Conservation (phyloP, 2,113 vertebrate genomes). For the Poecilia latipinna region DNA sequence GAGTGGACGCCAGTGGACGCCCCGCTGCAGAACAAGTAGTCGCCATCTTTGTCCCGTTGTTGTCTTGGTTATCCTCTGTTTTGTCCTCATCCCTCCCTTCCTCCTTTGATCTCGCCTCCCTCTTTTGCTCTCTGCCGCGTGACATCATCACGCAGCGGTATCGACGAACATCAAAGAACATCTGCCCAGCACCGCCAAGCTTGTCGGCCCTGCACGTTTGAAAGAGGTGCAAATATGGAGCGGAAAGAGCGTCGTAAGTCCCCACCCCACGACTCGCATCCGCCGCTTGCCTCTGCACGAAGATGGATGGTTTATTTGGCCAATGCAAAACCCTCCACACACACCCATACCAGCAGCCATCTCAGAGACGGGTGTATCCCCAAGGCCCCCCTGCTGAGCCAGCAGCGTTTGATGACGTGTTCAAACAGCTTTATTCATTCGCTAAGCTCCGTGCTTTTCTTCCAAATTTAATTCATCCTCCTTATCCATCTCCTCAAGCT, state of each 20-base stretch:
- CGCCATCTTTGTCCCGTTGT: slow-evolving; percentile 81
- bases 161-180: slow-evolving; percentile 77
- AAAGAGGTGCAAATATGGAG: slow-evolving; percentile 70
- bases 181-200: slow-evolving; percentile 59
- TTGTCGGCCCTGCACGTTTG: slow-evolving; percentile 64
- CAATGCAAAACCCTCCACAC: slow-evolving; percentile 64
- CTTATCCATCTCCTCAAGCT: slow-evolving; percentile 23
- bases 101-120: slow-evolving; percentile 76
- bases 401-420: slow-evolving; percentile 70
- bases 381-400: slow-evolving; percentile 75
- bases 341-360: slow-evolving; percentile 68
- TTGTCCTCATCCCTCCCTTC: slow-evolving; percentile 75
- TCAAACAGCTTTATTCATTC: slow-evolving; percentile 62
- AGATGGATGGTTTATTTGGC: slow-evolving; percentile 70
- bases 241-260: slow-evolving; percentile 48
- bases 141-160: slow-evolving; percentile 80
- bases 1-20: slow-evolving; percentile 65
- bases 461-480: slow-evolving; percentile 19
- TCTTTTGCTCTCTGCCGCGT: slow-evolving; percentile 72
- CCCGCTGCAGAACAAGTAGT: slow-evolving; percentile 63
- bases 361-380: slow-evolving; percentile 65
- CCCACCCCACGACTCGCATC: slow-evolving; percentile 47
- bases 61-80: slow-evolving; percentile 77
- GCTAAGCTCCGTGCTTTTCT: slow-evolving; percentile 32
- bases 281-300: slow-evolving; percentile 57